Conservation (phyloP, 2,888 invertebrate species). For the Monoplex corrugatus region DNA sequence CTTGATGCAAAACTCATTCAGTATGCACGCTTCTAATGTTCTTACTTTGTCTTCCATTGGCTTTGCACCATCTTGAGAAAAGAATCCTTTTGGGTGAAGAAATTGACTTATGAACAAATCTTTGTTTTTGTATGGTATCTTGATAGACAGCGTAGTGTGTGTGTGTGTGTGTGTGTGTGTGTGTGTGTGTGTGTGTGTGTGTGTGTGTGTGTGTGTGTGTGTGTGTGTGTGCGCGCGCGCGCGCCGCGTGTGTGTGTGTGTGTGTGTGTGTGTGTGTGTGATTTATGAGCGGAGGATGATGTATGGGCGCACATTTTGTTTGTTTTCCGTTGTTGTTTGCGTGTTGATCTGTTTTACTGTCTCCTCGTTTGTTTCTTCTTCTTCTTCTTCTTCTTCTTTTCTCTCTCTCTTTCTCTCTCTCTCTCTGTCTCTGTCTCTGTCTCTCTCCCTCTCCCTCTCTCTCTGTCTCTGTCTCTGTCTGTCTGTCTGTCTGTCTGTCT, state of each 20-base stretch:
- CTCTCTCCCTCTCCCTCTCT: background rate
- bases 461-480: background rate
- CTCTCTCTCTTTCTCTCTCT: background rate
- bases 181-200: background rate
- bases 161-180: too few species aligned
- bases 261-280: conserved; percentile 10
- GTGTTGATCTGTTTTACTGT: background rate
- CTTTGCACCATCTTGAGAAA: too few species aligned
- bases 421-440: background rate
- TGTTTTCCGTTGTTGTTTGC: too few species aligned
- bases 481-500: background rate
- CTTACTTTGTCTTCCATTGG: too few species aligned
- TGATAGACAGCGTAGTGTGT: background rate
- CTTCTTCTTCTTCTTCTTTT: background rate
- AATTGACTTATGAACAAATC: too few species aligned
- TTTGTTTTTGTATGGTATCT: too few species aligned
- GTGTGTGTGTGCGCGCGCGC: background rate
- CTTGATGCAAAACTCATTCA: too few species aligned
- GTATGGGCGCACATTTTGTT: too few species aligned
- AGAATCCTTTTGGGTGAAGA: too few species aligned
- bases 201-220: conserved; percentile 10
- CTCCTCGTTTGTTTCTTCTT: background rate
- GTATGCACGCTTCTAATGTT: too few species aligned
- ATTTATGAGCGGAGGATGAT: background rate
- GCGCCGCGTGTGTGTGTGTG: background rate